A percentile compares a stretch with the other conserved stretches of the same genome.
Evolutionary conservation across 2,888 invertebrate genomes (phyloP).

Genomic region (Dexiosoma caninum): DNA sequence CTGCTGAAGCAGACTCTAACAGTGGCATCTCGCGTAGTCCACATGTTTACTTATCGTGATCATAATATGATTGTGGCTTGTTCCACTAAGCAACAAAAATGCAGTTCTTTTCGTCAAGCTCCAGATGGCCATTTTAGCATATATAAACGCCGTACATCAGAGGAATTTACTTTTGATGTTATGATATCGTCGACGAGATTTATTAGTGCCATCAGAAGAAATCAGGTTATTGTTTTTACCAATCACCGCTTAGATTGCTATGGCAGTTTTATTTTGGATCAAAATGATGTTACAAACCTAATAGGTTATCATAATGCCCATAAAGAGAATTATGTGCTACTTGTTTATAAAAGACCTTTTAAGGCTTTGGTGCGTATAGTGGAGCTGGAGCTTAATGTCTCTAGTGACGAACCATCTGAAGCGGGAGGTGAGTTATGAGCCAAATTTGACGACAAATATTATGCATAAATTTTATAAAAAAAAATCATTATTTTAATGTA

Average conservation of each 20-base stretch:
- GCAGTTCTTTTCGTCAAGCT: constrained; percentile 70
- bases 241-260: constrained; percentile 72
- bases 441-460: too few species aligned
- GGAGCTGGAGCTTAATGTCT: constrained; percentile 66
- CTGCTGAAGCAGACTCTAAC: constrained; percentile 69
- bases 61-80: constrained; percentile 72
- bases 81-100: constrained; percentile 59
- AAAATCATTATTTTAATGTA: too few species aligned
- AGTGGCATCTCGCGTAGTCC: constrained; percentile 66
- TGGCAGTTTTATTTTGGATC: constrained; percentile 68
- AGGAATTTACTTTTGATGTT: constrained; percentile 69
- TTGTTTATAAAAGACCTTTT: constrained; percentile 65
- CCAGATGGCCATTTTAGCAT: constrained; percentile 69
- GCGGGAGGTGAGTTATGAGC: constrained; percentile 55
- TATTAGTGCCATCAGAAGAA: constrained; percentile 68
- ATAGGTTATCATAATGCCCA: constrained; percentile 67
- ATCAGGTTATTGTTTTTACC: constrained; percentile 70
- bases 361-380: constrained; percentile 69
- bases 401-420: constrained; percentile 8
- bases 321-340: constrained; percentile 69
- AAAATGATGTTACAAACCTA: constrained; percentile 63
- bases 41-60: constrained; percentile 68
- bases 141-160: constrained; percentile 66
- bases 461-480: too few species aligned
- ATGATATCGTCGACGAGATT: constrained; percentile 68